Evolutionary conservation across 1,140 invertebrate genomes (phyloP).

Genomic region (Dreissena rostriformis): DNA sequence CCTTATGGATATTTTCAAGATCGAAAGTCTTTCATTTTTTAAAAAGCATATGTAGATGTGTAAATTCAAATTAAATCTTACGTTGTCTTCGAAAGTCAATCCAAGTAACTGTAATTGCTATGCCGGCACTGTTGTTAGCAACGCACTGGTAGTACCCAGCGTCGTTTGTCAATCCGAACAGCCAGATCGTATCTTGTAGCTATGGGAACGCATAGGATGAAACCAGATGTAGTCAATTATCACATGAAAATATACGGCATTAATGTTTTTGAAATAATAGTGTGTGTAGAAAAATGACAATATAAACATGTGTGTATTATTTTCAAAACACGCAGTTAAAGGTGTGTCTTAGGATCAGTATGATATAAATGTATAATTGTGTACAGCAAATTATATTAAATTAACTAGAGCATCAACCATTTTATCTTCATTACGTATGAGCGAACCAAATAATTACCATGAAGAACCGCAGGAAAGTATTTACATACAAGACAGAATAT

Average conservation of each 20-base stretch:
- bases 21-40: no score
- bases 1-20: neutral
- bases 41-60: no score
- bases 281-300: neutral
- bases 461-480: neutral
- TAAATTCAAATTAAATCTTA: neutral
- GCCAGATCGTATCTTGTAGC: conserved; percentile 13
- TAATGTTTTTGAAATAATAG: neutral
- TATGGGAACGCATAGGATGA: neutral
- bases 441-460: neutral
- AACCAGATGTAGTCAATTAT: neutral
- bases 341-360: neutral
- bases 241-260: neutral
- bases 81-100: conserved; percentile 18
- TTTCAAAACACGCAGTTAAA: neutral
- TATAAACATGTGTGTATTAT: neutral
- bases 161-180: conserved; percentile 30
- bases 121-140: conserved; percentile 27
- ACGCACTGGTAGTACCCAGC: conserved; percentile 46
- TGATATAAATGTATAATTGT: neutral
- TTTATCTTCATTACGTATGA: neutral
- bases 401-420: neutral
- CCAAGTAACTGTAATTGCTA: conserved; percentile 10
- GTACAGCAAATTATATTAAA: neutral
- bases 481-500: neutral